These are phyloP conservation scores for Hydrochoerus hydrochaeris DNA, from an alignment of 2,113 vertebrate species.

Conservation along the genomic window DNA sequence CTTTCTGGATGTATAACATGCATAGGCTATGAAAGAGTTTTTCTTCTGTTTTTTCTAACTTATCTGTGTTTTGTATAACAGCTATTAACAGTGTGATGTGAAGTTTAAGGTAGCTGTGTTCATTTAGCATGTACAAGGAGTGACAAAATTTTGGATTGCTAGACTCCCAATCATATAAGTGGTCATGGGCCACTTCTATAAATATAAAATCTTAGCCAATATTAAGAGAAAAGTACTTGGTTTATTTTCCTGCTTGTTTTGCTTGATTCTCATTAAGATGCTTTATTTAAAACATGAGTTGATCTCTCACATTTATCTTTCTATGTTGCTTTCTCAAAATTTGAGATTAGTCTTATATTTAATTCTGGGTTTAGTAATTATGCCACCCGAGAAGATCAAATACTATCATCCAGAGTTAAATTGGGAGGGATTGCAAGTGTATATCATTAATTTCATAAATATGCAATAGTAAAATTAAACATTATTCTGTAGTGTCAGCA, in stretches of 20 bases:
- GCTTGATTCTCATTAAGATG: constrained; percentile 47
- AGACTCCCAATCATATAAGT: not conserved
- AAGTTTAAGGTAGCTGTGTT: not conserved
- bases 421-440: constrained; percentile 81
- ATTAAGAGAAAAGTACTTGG: not conserved
- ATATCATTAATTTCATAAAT: constrained; percentile 86
- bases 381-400: constrained; percentile 83
- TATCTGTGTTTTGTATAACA: not conserved
- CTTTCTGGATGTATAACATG: not conserved
- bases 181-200: not conserved
- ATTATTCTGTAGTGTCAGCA: constrained; percentile 76
- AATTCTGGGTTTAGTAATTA: constrained; percentile 79
- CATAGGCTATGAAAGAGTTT: not conserved
- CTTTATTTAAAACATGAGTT: not conserved
- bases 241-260: not conserved
- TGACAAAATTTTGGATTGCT: not conserved
- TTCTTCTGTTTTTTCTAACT: not conserved
- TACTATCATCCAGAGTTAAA: constrained; percentile 82
- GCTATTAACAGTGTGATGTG: not conserved
- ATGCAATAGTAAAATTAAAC: constrained; percentile 84
- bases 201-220: not conserved
- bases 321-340: constrained; percentile 58
- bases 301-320: constrained; percentile 36
- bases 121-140: not conserved
- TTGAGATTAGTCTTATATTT: constrained; percentile 78